Percentiles rank a stretch among this genome's conserved stretches.
Evolutionary conservation across 2,113 vertebrate genomes (phyloP).

Genomic region (Choloepus hoffmanni): DNA sequence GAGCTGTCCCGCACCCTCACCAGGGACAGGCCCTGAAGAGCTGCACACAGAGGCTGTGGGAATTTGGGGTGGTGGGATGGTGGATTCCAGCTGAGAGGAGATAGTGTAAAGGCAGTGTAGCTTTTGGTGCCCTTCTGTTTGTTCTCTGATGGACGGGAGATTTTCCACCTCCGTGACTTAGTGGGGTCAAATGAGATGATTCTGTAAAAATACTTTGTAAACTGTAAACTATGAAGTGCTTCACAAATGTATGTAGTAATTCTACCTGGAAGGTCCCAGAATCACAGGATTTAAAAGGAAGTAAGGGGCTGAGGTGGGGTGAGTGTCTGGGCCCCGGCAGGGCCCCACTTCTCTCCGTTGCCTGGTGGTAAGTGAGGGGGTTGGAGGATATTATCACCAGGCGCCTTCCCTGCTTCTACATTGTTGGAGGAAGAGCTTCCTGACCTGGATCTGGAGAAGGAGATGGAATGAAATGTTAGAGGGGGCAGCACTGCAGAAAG

Average conservation of each 20-base stretch:
- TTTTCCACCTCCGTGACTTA: not conserved
- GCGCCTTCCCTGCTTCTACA: not conserved
- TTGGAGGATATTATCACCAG: not conserved
- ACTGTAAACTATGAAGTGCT: not conserved
- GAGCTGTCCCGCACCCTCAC: not conserved
- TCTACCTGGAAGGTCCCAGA: not conserved
- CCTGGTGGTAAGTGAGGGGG: too few species aligned
- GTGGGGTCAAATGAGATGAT: not conserved
- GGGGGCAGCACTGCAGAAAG: not conserved
- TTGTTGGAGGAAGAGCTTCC: not conserved
- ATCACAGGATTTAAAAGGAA: not conserved
- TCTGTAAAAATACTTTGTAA: not conserved
- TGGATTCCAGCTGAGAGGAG: not conserved
- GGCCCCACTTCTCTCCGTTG: too few species aligned
- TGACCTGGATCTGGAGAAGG: not conserved
- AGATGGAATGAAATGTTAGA: not conserved
- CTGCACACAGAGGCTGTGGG: not conserved
- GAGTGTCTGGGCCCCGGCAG: not conserved
- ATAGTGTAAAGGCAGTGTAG: not conserved
- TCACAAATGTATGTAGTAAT: accelerated
- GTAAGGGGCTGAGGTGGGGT: not conserved
- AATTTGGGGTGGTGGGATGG: not conserved
- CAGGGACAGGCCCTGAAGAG: not conserved
- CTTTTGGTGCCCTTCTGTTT: not conserved
- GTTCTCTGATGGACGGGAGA: not conserved